Conservation (phyloP, 2,797 vertebrate species). For the Bufotes viridis region DNA sequence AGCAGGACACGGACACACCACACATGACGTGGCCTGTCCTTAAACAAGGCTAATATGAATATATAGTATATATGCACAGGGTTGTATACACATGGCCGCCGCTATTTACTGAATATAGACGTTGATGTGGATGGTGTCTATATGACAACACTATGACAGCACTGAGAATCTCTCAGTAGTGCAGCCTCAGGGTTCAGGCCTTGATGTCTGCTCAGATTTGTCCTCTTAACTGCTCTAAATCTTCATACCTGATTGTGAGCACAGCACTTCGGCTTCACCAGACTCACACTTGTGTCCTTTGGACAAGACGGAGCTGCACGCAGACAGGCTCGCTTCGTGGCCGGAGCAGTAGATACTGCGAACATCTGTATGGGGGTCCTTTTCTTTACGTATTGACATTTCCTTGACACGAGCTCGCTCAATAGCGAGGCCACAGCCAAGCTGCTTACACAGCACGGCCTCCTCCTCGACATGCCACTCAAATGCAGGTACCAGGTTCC, state of each 20-base stretch:
- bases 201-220: background rate
- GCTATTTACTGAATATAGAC: too few species aligned
- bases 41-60: too few species aligned
- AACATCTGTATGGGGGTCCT: constrained; percentile 41
- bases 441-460: constrained; percentile 62
- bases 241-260: constrained; percentile 42
- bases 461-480: constrained; percentile 64
- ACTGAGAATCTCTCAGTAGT: too few species aligned
- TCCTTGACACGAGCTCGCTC: constrained; percentile 36
- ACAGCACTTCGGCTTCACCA: constrained; percentile 9
- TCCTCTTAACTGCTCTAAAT: too few species aligned
- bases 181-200: background rate
- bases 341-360: constrained; percentile 62
- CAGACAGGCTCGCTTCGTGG: constrained; percentile 57
- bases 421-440: constrained; percentile 63
- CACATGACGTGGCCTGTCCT: too few species aligned
- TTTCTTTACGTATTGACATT: background rate
- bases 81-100: too few species aligned
- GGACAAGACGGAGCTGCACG: constrained; percentile 10
- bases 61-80: too few species aligned
- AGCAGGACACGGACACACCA: too few species aligned
- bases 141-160: background rate
- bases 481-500: constrained; percentile 63
- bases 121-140: background rate
- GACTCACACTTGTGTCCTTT: background rate